phyloP scores from a whole-genome alignment of 1,140 invertebrate species.

The Geopemphigus sp. region DNA sequence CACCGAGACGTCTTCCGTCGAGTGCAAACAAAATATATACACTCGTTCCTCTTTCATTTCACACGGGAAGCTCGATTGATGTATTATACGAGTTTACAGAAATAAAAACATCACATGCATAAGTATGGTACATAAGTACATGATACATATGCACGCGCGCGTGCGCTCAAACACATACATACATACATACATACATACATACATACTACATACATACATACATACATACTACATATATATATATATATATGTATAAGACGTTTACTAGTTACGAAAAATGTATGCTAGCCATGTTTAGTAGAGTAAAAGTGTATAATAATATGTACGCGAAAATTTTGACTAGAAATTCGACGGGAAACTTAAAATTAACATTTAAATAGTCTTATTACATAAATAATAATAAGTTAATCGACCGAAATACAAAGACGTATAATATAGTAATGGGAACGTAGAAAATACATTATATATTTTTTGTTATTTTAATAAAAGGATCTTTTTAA shows the following conservation, averaged over 20 bases:
- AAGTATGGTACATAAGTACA: no score
- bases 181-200: no score
- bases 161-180: no score
- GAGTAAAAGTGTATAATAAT: not conserved
- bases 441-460: slow-evolving; percentile 37
- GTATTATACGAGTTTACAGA: no score
- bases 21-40: not conserved
- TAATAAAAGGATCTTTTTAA: not conserved
- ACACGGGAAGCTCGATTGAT: not conserved
- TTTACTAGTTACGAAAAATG: not conserved
- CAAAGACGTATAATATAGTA: slow-evolving; percentile 11
- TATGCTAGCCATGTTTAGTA: not conserved
- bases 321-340: slow-evolving; percentile 19
- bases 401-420: slow-evolving; percentile 31
- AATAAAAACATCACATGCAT: no score
- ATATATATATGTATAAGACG: not conserved
- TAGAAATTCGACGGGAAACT: slow-evolving; percentile 35
- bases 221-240: not conserved
- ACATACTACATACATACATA: not conserved
- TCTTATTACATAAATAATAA: slow-evolving; percentile 13
- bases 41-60: no score
- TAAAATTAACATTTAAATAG: slow-evolving; percentile 21
- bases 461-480: not conserved
- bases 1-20: not conserved
- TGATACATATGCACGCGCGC: no score